Base-by-base conservation (phyloP, 1,140 invertebrate genomes). In the Drosophila pseudoananassae region DNA sequence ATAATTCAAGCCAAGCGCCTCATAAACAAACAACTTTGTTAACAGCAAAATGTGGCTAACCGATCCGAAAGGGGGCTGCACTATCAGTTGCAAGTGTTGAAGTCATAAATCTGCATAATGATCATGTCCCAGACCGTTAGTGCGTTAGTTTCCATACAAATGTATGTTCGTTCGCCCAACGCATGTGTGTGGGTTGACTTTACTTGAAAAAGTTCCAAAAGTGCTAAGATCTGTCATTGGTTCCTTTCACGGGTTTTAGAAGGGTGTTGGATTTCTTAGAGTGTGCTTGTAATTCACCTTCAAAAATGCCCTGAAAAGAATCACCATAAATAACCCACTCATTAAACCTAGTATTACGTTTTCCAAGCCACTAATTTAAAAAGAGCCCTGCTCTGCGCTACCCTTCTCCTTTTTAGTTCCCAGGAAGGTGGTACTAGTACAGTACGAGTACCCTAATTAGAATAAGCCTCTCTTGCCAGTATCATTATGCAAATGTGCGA, bases 21-120 rank as follows among this genome's bases (percentile, higher is more conserved):
- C 83, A 87, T 87, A 87, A 87, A 78, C 78, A 81, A 87, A 87
- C 82, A 87, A 70, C 82, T 87, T 69, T 81, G 74, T 87, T 87
- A 81, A 73, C 64, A 78, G 20, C 20, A 20, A 20, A 20, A 20
- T 20, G 20, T 20, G 20, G 20, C 20, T 3, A 20, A 20, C 20
- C 20, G 20, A 20, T 20, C 20, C 20, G 20, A 20, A n/a, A 6
- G 45, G 8, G 36, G 25, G 25, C 36, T 50, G 31, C 46, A 64
- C 76, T 78, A 81, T 85, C 82, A 82, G 61, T 82, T 82, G 64
- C 82, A 85, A 82, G 78, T 87, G 82, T 85, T 81, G 82, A 85
- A 87, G 82, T 72, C 82, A 82, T 85, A 85, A 85, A 87, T 85
- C 82, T 85, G 64, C 69, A 85, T 85, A 84, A 84, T 77, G 72